A percentile compares a stretch with the other conserved stretches of the same genome.
phyloP scores from a whole-genome alignment of 2,113 vertebrate species.

The Lophochroa leadbeateri region DNA sequence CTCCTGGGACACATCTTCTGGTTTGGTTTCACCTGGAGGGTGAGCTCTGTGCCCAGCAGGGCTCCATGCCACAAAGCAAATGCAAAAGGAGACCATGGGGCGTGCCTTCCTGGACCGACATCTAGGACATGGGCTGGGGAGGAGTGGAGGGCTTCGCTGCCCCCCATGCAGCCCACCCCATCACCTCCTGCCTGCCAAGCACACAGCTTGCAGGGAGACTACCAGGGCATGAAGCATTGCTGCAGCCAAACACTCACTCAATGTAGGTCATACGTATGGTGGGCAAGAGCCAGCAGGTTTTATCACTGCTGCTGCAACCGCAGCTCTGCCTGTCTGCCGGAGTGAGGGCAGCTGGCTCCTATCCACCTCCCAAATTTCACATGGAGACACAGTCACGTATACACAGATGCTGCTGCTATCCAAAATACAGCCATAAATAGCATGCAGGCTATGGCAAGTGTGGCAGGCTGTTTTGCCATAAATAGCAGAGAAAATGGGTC shows the following conservation, averaged over 20 bases:
- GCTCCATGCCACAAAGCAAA: rapidly evolving
- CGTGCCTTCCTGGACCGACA: not conserved
- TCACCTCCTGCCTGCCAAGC: not conserved
- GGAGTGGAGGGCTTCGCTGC: rapidly evolving
- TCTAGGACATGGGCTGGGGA: rapidly evolving
- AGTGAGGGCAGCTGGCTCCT: not conserved
- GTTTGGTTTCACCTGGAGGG: not conserved
- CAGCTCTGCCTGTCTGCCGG: rapidly evolving
- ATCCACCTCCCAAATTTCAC: not conserved
- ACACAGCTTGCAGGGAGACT: rapidly evolving
- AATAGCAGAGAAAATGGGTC: conserved; percentile 40
- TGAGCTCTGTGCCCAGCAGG: not conserved
- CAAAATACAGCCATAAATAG: not conserved
- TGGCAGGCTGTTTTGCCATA: not conserved
- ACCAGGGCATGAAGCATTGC: not conserved
- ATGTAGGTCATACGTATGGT: rapidly evolving
- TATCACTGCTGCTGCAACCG: rapidly evolving
- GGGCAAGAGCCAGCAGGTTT: not conserved
- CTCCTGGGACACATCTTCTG: not conserved
- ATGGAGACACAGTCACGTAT: rapidly evolving
- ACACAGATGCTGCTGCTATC: not conserved
- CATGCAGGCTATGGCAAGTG: not conserved
- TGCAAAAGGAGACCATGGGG: not conserved
- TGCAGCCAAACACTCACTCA: rapidly evolving
- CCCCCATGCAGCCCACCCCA: not conserved